phyloP scores from a whole-genome alignment of 2,888 invertebrate species.

The Rhagophthalmus giganteus region DNA sequence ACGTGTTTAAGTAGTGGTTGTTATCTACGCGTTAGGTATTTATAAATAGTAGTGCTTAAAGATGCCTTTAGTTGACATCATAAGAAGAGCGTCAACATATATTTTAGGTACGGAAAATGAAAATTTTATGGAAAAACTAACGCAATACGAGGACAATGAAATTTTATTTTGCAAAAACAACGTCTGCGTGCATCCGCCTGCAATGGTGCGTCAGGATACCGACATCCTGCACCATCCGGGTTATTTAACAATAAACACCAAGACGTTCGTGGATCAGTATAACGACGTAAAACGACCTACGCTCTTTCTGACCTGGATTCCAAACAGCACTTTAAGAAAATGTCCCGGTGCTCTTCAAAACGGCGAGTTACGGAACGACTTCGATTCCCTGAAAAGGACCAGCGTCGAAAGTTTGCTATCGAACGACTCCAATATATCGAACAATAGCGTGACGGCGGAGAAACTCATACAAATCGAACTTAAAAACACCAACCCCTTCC shows the following conservation, averaged over 20 bases:
- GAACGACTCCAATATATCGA: slow-evolving; percentile 45
- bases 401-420: slow-evolving; percentile 52
- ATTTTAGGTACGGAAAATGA: slow-evolving; percentile 70
- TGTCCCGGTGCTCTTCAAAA: slow-evolving; percentile 70
- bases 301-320: slow-evolving; percentile 91
- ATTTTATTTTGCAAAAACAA: slow-evolving; percentile 92
- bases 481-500: slow-evolving; percentile 57
- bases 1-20: slow-evolving; percentile 3
- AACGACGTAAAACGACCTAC: slow-evolving; percentile 78
- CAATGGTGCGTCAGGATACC: slow-evolving; percentile 76
- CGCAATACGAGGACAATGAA: slow-evolving; percentile 79
- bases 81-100: slow-evolving; percentile 78
- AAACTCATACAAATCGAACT: slow-evolving; percentile 52
- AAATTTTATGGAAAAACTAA: slow-evolving; percentile 59
- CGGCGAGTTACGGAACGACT: slow-evolving; percentile 44
- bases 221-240: slow-evolving; percentile 90
- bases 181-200: slow-evolving; percentile 95
- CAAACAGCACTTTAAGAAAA: slow-evolving; percentile 84
- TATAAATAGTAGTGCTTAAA: slow-evolving; percentile 31
- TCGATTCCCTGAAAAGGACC: slow-evolving; percentile 49
- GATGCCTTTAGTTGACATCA: slow-evolving; percentile 78
- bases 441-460: slow-evolving; percentile 51
- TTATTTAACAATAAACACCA: slow-evolving; percentile 86
- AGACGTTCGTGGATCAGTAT: slow-evolving; percentile 76
- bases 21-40: neutral